Conservation (phyloP, 1,140 invertebrate species). For the Catajapyx aquilonaris region DNA sequence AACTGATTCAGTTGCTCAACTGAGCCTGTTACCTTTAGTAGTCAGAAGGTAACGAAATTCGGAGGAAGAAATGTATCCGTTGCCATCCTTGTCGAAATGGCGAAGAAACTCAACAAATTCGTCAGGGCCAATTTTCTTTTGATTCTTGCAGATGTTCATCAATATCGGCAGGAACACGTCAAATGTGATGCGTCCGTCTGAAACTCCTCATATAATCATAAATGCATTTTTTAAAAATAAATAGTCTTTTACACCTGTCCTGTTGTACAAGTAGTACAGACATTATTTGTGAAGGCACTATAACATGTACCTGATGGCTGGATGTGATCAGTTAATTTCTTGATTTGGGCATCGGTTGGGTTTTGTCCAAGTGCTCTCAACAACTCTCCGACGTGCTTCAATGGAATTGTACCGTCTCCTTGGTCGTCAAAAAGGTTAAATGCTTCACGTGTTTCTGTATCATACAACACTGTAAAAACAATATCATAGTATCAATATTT, state of each 20-base stretch:
- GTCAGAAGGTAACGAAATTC: conserved; percentile 92
- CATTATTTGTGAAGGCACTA: no score
- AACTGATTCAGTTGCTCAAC: no score
- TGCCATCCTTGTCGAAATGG: conserved; percentile 98
- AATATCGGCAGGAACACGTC: conserved; percentile 98
- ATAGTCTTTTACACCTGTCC: no score
- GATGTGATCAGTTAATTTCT: conserved; percentile 86
- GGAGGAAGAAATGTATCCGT: conserved; percentile 92
- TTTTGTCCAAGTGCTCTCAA: conserved; percentile 90
- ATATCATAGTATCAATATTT: no score
- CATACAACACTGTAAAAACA: no score
- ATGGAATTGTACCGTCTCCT: conserved; percentile 95
- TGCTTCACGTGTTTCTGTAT: conserved; percentile 90
- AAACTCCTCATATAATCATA: no score
- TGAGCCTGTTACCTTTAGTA: conserved; percentile 78
- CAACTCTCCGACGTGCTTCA: conserved; percentile 89
- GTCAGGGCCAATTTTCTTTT: conserved; percentile 78
- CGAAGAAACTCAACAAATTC: conserved; percentile 94
- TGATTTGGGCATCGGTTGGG: conserved; percentile 93
- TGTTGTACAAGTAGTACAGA: no score
- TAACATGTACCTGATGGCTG: no score
- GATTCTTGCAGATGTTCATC: conserved; percentile 78
- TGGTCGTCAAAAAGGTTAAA: conserved; percentile 92
- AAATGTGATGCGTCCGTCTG: conserved; percentile 92
- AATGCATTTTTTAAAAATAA: no score